These are phyloP conservation scores for Gyps fulvus DNA, from an alignment of 2,113 vertebrate species.

Conservation along the genomic window DNA sequence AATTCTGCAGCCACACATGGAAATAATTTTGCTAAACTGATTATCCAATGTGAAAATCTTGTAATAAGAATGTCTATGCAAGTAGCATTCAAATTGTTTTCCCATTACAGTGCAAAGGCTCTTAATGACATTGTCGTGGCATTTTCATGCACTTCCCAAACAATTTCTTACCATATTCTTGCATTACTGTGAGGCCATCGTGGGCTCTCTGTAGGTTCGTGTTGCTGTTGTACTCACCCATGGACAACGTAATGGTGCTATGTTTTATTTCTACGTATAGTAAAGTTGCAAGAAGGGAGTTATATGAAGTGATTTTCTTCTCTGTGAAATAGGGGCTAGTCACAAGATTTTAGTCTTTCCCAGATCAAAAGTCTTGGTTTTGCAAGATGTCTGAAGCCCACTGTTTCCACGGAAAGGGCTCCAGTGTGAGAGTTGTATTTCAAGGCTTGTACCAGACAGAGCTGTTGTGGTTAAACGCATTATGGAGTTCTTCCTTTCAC, in stretches of 20 bases:
- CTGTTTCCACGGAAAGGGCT: not conserved
- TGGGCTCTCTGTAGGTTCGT: not conserved
- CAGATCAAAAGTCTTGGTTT: not conserved
- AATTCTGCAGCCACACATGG: not conserved
- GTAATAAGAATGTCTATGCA: not conserved
- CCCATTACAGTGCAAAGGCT: not conserved
- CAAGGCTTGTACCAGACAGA: not conserved
- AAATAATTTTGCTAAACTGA: not conserved
- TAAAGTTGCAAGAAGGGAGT: not conserved
- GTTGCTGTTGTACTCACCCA: not conserved
- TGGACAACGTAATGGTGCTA: not conserved
- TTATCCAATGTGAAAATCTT: not conserved
- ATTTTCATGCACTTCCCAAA: not conserved
- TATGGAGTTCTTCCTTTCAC: not conserved
- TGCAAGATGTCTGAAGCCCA: not conserved
- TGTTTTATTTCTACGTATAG: not conserved
- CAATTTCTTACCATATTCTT: not conserved
- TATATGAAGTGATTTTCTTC: not conserved
- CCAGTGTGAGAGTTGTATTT: not conserved
- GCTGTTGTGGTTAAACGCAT: not conserved
- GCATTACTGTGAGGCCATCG: accelerated
- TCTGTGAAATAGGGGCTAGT: not conserved
- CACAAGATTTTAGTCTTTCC: not conserved
- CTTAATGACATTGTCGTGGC: not conserved
- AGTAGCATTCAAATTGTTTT: not conserved